Conservation (phyloP, 37 sponge, comb jelly and placozoan species). For the Halisarca cf. caerulea region DNA sequence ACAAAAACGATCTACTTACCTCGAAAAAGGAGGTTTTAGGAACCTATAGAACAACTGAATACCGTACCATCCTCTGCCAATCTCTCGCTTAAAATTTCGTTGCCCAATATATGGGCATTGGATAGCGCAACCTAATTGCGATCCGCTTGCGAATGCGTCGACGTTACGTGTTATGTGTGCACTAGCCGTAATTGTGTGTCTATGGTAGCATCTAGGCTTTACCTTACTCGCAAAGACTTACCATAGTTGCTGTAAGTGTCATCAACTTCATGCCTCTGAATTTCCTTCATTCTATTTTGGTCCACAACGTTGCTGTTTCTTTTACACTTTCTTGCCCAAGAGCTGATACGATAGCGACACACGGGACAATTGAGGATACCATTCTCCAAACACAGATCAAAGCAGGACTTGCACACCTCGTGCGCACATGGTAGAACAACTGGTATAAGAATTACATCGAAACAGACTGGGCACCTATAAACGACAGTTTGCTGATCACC, state of each 20-base stretch:
- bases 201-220: too few relatives aligned
- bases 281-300: conserved; percentile 16
- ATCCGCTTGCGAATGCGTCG: too few relatives aligned
- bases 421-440: conserved; percentile 50
- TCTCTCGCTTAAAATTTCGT: too few relatives aligned
- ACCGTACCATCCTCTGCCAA: too few relatives aligned
- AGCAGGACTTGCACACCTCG: conserved; percentile 48
- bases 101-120: too few relatives aligned
- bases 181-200: too few relatives aligned
- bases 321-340: conserved; percentile 44
- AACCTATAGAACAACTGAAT: too few relatives aligned
- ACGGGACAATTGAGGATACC: conserved; percentile 53
- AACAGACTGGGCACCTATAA: conserved; percentile 45
- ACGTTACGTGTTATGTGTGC: too few relatives aligned
- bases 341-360: conserved; percentile 49
- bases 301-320: conserved; percentile 34
- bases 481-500: not conserved
- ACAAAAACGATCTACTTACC: too few relatives aligned
- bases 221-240: too few relatives aligned
- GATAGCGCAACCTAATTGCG: too few relatives aligned
- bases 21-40: too few relatives aligned
- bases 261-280: not conserved
- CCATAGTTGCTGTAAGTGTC: not conserved
- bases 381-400: conserved; percentile 21
- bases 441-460: conserved; percentile 30